Evolutionary conservation across 2,888 invertebrate species (phyloP).

Genomic region (Willowsia nigromaculata): DNA sequence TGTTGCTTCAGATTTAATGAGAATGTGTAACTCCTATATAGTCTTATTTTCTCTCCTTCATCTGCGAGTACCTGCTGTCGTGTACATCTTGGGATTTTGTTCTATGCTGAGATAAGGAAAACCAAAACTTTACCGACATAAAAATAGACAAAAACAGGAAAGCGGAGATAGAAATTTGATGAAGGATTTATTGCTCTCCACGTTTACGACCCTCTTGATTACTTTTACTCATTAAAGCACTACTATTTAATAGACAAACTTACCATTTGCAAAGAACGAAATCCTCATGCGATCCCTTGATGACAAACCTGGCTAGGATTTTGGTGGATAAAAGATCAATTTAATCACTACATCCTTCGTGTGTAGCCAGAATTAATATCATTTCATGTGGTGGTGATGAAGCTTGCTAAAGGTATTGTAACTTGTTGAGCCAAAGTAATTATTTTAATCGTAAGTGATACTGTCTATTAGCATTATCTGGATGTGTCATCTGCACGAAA

Average conservation of each 20-base stretch:
- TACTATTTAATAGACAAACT: conserved; percentile 41
- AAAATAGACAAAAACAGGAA: not conserved
- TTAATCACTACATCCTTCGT: conserved; percentile 32
- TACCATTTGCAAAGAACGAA: conserved; percentile 41
- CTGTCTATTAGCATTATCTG: conserved; percentile 21
- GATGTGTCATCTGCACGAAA: not conserved
- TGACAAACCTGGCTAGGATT: conserved; percentile 1
- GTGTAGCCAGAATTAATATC: not conserved
- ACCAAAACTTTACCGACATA: not conserved
- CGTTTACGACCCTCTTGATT: conserved; percentile 60
- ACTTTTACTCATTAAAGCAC: conserved; percentile 59
- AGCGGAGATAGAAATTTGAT: conserved; percentile 24
- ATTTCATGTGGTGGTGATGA: not conserved
- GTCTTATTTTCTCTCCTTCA: too few species aligned
- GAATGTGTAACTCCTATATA: too few species aligned
- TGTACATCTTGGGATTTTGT: too few species aligned
- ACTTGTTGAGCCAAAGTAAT: conserved; percentile 61
- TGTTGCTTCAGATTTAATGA: too few species aligned
- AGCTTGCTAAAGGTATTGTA: not conserved
- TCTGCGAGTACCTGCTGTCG: too few species aligned
- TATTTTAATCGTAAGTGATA: conserved; percentile 3
- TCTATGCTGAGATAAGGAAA: too few species aligned
- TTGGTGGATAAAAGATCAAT: conserved; percentile 11
- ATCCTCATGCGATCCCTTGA: conserved; percentile 1
- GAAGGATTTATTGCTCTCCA: conserved; percentile 56